A percentile compares a stretch with the other conserved stretches of the same genome.
Evolutionary conservation across 2,113 vertebrate species (phyloP).

Genomic region (Hipposideros armiger): DNA sequence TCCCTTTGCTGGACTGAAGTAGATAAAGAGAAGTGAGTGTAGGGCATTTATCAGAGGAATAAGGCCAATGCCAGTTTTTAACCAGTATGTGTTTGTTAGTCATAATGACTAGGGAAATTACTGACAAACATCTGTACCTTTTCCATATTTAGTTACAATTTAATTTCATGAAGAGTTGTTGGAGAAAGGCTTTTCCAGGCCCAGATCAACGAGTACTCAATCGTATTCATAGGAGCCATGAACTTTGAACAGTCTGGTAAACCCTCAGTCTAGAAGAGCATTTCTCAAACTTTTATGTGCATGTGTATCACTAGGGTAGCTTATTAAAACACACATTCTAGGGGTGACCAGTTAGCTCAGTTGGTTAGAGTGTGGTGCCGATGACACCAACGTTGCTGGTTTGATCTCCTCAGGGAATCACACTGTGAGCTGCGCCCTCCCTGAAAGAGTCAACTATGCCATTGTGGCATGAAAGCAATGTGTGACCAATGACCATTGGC

Average conservation of each 20-base stretch:
- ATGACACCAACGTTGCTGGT: too few species aligned
- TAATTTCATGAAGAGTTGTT: neutral
- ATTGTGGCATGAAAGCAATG: too few species aligned
- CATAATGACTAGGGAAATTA: neutral
- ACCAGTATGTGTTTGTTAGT: neutral
- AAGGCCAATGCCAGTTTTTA: neutral
- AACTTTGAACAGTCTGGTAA: neutral
- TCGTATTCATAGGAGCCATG: neutral
- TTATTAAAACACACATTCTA: neutral
- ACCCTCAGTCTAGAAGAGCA: neutral
- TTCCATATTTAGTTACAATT: neutral
- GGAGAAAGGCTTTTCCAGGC: conserved; percentile 20
- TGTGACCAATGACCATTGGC: too few species aligned
- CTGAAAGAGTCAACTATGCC: too few species aligned
- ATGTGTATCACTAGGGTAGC: neutral
- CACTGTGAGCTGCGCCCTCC: too few species aligned
- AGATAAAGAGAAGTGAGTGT: neutral
- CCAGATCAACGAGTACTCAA: neutral
- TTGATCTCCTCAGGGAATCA: too few species aligned
- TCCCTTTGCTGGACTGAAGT: neutral
- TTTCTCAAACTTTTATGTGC: neutral
- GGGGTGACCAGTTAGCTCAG: too few species aligned
- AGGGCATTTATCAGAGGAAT: neutral
- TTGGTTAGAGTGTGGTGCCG: too few species aligned
- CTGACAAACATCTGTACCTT: neutral